phyloP scores from a whole-genome alignment of 2,113 vertebrate genomes.

The Carlito syrichta region DNA sequence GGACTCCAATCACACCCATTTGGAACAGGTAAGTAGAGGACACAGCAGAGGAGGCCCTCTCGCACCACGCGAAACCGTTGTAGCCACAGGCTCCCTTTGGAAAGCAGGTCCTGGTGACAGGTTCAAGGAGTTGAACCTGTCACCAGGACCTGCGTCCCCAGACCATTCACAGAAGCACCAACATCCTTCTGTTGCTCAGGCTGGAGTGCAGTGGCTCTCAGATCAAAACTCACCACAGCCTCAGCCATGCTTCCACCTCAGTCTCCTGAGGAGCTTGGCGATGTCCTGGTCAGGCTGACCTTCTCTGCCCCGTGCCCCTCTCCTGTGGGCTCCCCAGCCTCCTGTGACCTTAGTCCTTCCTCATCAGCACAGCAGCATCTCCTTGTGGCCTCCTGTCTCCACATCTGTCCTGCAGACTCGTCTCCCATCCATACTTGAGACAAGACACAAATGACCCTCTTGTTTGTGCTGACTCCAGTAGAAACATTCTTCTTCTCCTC shows the following conservation, averaged over 20 bases:
- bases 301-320: fast-evolving
- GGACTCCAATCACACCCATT: background rate
- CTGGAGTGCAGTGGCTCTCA: too few relatives aligned
- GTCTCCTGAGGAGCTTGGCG: too few relatives aligned
- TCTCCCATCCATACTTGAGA: background rate
- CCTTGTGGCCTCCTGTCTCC: too few relatives aligned
- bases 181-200: too few relatives aligned
- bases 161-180: background rate
- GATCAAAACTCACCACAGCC: too few relatives aligned
- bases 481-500: fast-evolving
- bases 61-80: fast-evolving
- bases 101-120: too few relatives aligned
- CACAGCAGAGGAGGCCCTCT: background rate
- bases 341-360: background rate
- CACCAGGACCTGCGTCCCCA: too few relatives aligned
- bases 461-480: fast-evolving
- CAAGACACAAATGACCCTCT: fast-evolving
- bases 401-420: background rate
- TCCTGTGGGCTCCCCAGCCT: too few relatives aligned
- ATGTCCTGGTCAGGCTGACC: too few relatives aligned
- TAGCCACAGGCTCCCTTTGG: too few relatives aligned
- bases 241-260: too few relatives aligned
- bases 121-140: background rate
- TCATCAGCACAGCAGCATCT: fast-evolving
- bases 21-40: background rate